Evolutionary conservation across 2,113 vertebrate species (phyloP), one percentile per base, ranked within the genome.

Genomic region (Prinia subflava): DNA sequence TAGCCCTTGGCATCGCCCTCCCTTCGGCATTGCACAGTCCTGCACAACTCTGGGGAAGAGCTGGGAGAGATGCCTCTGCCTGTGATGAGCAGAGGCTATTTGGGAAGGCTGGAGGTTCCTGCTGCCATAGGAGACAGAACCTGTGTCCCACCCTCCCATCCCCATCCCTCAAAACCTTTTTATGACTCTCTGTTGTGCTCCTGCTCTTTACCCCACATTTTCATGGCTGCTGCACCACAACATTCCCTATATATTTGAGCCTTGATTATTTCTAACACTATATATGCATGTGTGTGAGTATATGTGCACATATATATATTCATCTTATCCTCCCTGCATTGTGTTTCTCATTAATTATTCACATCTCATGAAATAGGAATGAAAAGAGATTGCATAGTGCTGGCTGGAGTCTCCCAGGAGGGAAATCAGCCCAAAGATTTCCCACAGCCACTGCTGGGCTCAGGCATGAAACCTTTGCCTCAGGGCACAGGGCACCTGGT

Each of bases 301-400:
- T 33, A 42, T 6, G 4, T 56, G 46, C 30, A 67, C 28, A 60
- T 53, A 87, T 78, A 57, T 73, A 57, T 81, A 94, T 94, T 80
- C 71, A 82, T 94, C 80, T 87, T 73, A 68, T 60, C 62, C 67
- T 92, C 39, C 52, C 76, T 8, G 90, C 92, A 68, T 84, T 93
- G 96, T 95, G 90, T 87, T 97, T 95, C 81, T 93, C 75, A 96
- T 97, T 95, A 96, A 97, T 97, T 96, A 96, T 97, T 97, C 84
- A 84, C 73, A 83, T 92, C 94, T 97, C 96, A 95, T 97, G 90
- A 94, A 97, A 95, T 33, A 92, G 86, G 95, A 97, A 97, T 97
- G 96, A 97, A 97, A 97, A 95, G 88, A 95, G 87, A 97, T 92
- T 93, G 83, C 80, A 44, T 0, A 62, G 86, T 68, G 86, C 88